Base-by-base conservation (phyloP, 2,797 vertebrate genomes). In the Ibycter americanus region DNA sequence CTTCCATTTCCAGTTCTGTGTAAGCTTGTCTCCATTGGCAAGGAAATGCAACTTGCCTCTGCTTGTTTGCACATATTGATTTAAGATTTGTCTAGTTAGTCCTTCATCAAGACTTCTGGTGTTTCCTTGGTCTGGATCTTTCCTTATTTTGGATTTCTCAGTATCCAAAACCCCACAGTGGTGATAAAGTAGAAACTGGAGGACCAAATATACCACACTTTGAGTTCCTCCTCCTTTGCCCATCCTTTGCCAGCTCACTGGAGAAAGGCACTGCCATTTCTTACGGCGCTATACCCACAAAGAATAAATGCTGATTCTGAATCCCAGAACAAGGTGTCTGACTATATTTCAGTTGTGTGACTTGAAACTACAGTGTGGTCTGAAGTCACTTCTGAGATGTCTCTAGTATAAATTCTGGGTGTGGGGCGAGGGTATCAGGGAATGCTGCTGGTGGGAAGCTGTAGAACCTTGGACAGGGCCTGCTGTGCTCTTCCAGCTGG, bases 401-500 rank as follows among this genome's bases (percentile, higher is more conserved):
- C 2, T 79, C 8, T 31, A 18, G 17, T 6, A 26, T 4, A 27
- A 31, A 38, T 49, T 4, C 38, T 27, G 47, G 23, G 9, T 34
- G 6, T 9, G 19, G 51, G 27, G 2, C 0, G 8, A 56, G 34
- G 66, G 8, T 26, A 5, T 26, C 3, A 0, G 29, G 34, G 67
- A 72, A 47, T 14, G 34, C 19, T 44, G 62, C 15, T 29, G 38
- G 32, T 54, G 56, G 72, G 90, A 83, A 80, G 17, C 42, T 62
- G 82, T 21, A 95, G 96, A 97, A 96, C 93, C 97, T 97, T 96
- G 94, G 95, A 97, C 93, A 96, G 91, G 66, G 87, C 54, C 77
- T 29, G 31, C 46, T 40, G 59, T 6, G 38, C 21, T 82, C 34
- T 55, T 81, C 29, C n/a, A 0, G 1, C 23, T 65, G 72, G 54